Percentiles rank a stretch among this genome's conserved stretches.
Conservation (phyloP, 2,113 vertebrate species). For the Maccullochella peelii region DNA sequence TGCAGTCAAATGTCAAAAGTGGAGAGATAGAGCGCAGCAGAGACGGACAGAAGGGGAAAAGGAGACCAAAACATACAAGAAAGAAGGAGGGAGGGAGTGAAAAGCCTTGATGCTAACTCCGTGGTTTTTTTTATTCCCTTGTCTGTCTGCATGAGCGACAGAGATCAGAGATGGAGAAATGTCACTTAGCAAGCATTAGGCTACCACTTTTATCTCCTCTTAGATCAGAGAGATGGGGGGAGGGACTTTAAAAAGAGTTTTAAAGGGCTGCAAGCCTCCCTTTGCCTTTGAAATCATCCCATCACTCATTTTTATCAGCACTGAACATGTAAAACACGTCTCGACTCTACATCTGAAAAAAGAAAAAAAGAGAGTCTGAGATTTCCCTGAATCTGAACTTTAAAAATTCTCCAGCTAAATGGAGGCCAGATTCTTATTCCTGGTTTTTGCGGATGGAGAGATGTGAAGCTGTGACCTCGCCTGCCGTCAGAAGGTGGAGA, state of each 20-base stretch:
- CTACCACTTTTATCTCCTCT: slow-evolving; percentile 70
- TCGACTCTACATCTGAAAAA: slow-evolving; percentile 35
- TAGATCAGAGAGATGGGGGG: slow-evolving; percentile 63
- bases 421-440: slow-evolving; percentile 25
- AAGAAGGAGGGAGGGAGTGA: slow-evolving; percentile 23
- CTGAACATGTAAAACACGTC: slow-evolving; percentile 72
- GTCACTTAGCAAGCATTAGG: slow-evolving; percentile 77
- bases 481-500: slow-evolving; percentile 5
- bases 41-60: slow-evolving; percentile 35
- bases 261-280: slow-evolving; percentile 63
- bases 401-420: slow-evolving; percentile 42
- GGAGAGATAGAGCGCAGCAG: slow-evolving; percentile 21
- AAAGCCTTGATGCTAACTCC: slow-evolving; percentile 57
- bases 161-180: slow-evolving; percentile 78
- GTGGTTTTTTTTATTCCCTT: slow-evolving; percentile 55
- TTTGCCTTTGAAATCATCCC: slow-evolving; percentile 75
- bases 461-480: slow-evolving; percentile 10
- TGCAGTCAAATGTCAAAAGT: slow-evolving; percentile 62
- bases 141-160: slow-evolving; percentile 69
- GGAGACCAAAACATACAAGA: slow-evolving; percentile 37
- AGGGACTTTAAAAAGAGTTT: slow-evolving; percentile 67
- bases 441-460: slow-evolving; percentile 12
- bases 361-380: slow-evolving; percentile 6
- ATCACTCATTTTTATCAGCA: slow-evolving; percentile 76
- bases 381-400: slow-evolving; percentile 59